phyloP scores from a whole-genome alignment of 2,888 invertebrate genomes.

The Phaedon cochleariae region DNA sequence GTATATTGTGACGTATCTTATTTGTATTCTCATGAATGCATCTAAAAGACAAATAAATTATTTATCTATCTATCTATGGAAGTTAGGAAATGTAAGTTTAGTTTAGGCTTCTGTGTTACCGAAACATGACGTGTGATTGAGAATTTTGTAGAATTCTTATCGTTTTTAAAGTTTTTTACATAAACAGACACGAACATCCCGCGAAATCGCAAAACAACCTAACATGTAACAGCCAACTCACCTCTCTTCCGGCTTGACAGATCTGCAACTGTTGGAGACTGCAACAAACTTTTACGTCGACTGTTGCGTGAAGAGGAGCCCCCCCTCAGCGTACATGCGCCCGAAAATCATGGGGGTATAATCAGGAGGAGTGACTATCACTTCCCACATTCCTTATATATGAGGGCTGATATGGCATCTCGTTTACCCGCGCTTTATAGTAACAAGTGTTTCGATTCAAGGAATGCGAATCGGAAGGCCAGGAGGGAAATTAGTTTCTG shows the following conservation, averaged over 20 bases:
- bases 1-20: no score
- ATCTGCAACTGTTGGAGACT: conserved; percentile 47
- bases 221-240: conserved; percentile 39
- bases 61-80: no score
- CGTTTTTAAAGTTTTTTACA: no score
- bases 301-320: conserved; percentile 42
- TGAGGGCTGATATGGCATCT: conserved; percentile 35
- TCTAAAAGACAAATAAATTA: no score
- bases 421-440: conserved; percentile 33
- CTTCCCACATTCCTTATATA: conserved; percentile 44
- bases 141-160: no score
- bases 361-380: conserved; percentile 50
- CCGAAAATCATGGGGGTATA: conserved; percentile 43
- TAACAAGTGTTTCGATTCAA: conserved; percentile 16
- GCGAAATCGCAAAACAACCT: background rate
- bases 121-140: no score
- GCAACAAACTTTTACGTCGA: conserved; percentile 44
- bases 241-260: conserved; percentile 46
- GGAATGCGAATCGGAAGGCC: conserved; percentile 20
- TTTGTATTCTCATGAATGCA: no score
- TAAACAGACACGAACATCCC: background rate
- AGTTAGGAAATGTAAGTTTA: no score
- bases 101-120: no score
- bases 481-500: conserved; percentile 21
- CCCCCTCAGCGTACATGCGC: conserved; percentile 43